Conservation (phyloP, 1,140 invertebrate species). For the Rhagoletis zephyria region DNA sequence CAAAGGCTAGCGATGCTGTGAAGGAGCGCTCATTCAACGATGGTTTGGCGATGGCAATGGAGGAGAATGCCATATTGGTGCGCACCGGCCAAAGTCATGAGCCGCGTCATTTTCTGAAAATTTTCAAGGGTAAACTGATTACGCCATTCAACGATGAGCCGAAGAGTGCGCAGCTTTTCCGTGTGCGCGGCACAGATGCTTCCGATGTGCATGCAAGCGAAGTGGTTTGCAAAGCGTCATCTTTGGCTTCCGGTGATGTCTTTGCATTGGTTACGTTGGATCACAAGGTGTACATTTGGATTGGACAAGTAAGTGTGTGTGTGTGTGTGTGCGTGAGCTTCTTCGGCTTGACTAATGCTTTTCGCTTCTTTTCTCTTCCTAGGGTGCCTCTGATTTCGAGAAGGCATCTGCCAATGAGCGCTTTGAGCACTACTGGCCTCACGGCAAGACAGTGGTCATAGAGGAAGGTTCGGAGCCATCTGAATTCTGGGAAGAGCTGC, state of each 20-base stretch:
- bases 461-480: constrained; percentile 82
- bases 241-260: constrained; percentile 81
- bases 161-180: constrained; percentile 80
- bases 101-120: constrained; percentile 82
- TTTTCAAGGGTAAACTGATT: constrained; percentile 83
- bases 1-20: constrained; percentile 60
- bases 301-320: constrained; percentile 77
- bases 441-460: constrained; percentile 75
- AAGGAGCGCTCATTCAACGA: constrained; percentile 77
- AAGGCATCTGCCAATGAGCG: constrained; percentile 76
- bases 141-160: constrained; percentile 78
- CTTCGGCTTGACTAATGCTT: too few relatives aligned
- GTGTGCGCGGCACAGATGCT: constrained; percentile 77
- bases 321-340: background rate
- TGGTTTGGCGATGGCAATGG: constrained; percentile 78
- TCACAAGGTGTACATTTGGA: constrained; percentile 78
- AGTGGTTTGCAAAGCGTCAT: constrained; percentile 77
- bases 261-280: constrained; percentile 82
- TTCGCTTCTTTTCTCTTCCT: constrained; percentile 58
- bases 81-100: constrained; percentile 83
- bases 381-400: constrained; percentile 80
- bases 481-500: constrained; percentile 83
- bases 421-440: constrained; percentile 75
- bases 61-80: constrained; percentile 76
- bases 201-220: constrained; percentile 80